Conservation (phyloP, 1,140 invertebrate genomes). For the Tetranychus urticae region DNA sequence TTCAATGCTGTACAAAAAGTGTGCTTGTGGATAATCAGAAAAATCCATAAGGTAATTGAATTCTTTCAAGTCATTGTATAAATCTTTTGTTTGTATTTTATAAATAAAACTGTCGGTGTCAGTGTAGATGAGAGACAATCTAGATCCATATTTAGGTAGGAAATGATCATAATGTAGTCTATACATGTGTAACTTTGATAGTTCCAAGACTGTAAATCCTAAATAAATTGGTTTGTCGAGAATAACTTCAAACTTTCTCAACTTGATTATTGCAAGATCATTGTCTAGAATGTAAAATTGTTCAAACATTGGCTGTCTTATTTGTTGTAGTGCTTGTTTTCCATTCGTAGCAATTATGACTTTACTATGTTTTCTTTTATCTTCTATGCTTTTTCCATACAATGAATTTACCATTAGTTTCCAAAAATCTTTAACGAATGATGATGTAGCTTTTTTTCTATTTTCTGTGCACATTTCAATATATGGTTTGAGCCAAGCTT, state of each 20-base stretch:
- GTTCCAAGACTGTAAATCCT: constrained; percentile 14
- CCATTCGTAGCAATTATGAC: constrained; percentile 19
- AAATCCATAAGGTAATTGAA: constrained; percentile 10
- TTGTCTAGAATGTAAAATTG: constrained; percentile 12
- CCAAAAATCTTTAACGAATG: constrained; percentile 17
- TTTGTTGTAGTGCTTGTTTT: constrained; percentile 16
- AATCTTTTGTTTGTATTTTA: constrained; percentile 9
- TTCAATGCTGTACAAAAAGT: constrained; percentile 9
- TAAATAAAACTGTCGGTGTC: constrained; percentile 12
- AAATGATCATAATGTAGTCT: constrained; percentile 17
- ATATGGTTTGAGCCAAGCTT: constrained; percentile 22
- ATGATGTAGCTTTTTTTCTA: constrained; percentile 13
- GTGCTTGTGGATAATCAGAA: constrained; percentile 12
- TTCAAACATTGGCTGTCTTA: constrained; percentile 21
- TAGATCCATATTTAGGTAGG: constrained; percentile 11
- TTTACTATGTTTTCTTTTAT: constrained; percentile 22
- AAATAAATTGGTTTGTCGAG: constrained; percentile 17
- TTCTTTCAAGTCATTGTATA: constrained; percentile 11
- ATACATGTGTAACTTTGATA: constrained; percentile 16
- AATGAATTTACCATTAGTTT: constrained; percentile 24
- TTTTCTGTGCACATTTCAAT: constrained; percentile 22
- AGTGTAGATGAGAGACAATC: constrained; percentile 8
- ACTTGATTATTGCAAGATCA: constrained; percentile 8
- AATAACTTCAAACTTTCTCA: constrained; percentile 9
- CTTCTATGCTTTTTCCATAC: constrained; percentile 27